These are phyloP conservation scores for Notodonta dromedarius DNA, from an alignment of 2,888 invertebrate genomes.

Conservation along the genomic window DNA sequence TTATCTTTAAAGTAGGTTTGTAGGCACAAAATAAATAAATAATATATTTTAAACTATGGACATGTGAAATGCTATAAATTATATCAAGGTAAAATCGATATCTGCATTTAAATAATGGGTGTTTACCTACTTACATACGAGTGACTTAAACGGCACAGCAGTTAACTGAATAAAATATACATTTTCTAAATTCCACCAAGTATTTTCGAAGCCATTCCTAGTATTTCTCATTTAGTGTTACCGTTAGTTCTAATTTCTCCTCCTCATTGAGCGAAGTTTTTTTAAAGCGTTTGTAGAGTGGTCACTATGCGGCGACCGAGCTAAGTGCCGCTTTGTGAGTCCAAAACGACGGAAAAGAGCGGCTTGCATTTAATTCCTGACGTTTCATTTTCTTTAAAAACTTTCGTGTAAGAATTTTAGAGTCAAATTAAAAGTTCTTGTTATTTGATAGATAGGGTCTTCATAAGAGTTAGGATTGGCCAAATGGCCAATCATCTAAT, in stretches of 20 bases:
- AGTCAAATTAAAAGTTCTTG: not conserved
- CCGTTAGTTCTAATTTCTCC: slow-evolving; percentile 53
- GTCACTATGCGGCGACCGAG: slow-evolving; percentile 56
- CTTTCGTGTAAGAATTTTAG: slow-evolving; percentile 58
- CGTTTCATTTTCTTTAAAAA: slow-evolving; percentile 65
- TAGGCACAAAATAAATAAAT: too few relatives aligned
- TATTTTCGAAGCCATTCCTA: slow-evolving; percentile 14
- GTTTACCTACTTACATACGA: too few relatives aligned
- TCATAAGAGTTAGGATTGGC: too few relatives aligned
- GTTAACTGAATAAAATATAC: not conserved
- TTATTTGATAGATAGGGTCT: too few relatives aligned
- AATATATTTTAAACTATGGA: too few relatives aligned
- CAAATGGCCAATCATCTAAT: too few relatives aligned
- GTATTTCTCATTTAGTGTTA: slow-evolving; percentile 31
- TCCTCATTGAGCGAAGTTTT: slow-evolving; percentile 48
- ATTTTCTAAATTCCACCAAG: too few relatives aligned
- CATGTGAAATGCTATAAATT: too few relatives aligned
- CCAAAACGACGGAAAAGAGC: slow-evolving; percentile 56
- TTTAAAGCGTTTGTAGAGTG: slow-evolving; percentile 48
- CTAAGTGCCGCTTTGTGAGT: slow-evolving; percentile 67
- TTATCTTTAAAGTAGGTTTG: too few relatives aligned
- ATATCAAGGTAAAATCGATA: too few relatives aligned
- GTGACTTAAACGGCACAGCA: too few relatives aligned
- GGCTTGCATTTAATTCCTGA: slow-evolving; percentile 55
- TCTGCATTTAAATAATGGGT: too few relatives aligned